phyloP scores from a whole-genome alignment of 2,888 invertebrate genomes.

The Luffia ferchaultella region DNA sequence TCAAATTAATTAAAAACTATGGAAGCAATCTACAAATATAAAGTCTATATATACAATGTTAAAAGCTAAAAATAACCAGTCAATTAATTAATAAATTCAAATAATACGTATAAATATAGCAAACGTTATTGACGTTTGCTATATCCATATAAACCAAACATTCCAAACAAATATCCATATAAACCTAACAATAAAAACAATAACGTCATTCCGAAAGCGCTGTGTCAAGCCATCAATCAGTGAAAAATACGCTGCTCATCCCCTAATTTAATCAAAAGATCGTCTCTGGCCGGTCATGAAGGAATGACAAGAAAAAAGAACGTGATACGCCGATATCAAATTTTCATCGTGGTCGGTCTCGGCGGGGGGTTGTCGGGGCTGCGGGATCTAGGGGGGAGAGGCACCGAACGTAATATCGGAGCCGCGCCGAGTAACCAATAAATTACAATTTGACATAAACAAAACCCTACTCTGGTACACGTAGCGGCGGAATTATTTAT shows the following conservation, averaged over 20 bases:
- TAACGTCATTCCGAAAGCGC: constrained; percentile 55
- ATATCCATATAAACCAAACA: not conserved
- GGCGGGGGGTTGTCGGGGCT: constrained; percentile 23
- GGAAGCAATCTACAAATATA: too few relatives aligned
- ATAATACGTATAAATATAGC: too few relatives aligned
- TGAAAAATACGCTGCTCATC: constrained; percentile 60
- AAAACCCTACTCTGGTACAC: constrained; percentile 51
- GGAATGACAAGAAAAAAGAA: constrained; percentile 18
- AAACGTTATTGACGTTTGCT: too few relatives aligned
- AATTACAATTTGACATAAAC: constrained; percentile 64
- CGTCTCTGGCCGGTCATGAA: constrained; percentile 52
- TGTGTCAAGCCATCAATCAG: constrained; percentile 63
- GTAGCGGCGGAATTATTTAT: constrained; percentile 51
- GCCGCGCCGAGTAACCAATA: constrained; percentile 55
- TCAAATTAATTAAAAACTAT: too few relatives aligned
- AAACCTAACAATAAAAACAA: constrained; percentile 24
- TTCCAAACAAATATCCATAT: not conserved
- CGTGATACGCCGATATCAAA: constrained; percentile 55
- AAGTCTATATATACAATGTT: too few relatives aligned
- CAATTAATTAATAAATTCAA: too few relatives aligned
- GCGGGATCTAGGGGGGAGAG: constrained; percentile 30
- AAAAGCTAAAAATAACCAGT: too few relatives aligned
- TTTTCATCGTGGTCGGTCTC: constrained; percentile 41
- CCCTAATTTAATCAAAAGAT: constrained; percentile 66
- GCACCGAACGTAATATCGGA: constrained; percentile 52